Evolutionary conservation across 2,797 vertebrate species (phyloP).

Genomic region (Spondyliosoma cantharus): DNA sequence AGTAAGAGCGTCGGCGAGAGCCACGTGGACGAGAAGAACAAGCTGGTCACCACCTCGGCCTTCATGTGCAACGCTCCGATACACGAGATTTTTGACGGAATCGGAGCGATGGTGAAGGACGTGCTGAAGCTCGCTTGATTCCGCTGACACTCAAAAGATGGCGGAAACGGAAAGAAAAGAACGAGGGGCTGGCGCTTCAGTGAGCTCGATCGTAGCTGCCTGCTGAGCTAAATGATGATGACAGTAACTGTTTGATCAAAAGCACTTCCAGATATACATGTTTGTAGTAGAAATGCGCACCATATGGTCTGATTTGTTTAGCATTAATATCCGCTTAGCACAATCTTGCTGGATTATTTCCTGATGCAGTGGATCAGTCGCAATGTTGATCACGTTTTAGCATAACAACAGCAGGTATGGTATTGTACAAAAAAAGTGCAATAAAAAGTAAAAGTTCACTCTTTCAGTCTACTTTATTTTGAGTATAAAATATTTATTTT

Average conservation of each 20-base stretch:
- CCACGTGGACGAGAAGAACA: slow-evolving; percentile 85
- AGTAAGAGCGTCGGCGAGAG: slow-evolving; percentile 85
- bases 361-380: not conserved
- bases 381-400: not conserved
- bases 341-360: not conserved
- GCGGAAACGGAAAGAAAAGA: not conserved
- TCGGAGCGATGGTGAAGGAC: slow-evolving; percentile 85
- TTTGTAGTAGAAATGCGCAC: slow-evolving; percentile 1
- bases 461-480: slow-evolving; percentile 51
- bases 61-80: slow-evolving; percentile 88
- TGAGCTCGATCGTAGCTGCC: slow-evolving; percentile 1
- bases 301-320: not conserved
- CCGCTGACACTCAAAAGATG: accelerated
- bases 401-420: slow-evolving; percentile 1
- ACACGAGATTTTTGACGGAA: slow-evolving; percentile 85
- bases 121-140: slow-evolving; percentile 87
- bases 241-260: slow-evolving; percentile 16
- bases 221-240: not conserved
- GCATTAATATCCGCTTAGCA: not conserved
- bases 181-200: not conserved
- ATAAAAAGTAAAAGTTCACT: slow-evolving; percentile 14
- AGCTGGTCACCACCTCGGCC: slow-evolving; percentile 84
- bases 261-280: slow-evolving; percentile 29
- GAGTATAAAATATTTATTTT: slow-evolving; percentile 26
- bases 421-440: slow-evolving; percentile 30